Percentiles rank a stretch among this genome's conserved stretches.
phyloP scores from a whole-genome alignment of 2,888 invertebrate species.

The Eumacrocentrus americanus region DNA sequence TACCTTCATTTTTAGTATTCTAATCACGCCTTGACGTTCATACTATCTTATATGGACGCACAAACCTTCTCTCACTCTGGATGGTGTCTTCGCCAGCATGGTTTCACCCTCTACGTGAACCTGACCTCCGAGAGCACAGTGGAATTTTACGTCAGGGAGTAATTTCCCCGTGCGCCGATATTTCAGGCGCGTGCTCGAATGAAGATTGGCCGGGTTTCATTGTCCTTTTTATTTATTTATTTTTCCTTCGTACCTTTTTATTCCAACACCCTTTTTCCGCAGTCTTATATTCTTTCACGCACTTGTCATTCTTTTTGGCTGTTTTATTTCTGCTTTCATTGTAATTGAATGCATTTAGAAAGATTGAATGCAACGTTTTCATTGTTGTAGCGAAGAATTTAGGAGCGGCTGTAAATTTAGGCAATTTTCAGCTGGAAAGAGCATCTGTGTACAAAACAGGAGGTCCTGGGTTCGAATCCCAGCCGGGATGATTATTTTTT shows the following conservation, averaged over 20 bases:
- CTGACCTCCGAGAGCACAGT: conserved; percentile 37
- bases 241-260: conserved; percentile 19
- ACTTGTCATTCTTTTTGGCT: background rate
- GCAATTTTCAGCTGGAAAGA: no score
- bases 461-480: no score
- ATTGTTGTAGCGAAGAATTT: no score
- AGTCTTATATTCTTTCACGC: conserved; percentile 14
- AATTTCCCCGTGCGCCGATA: conserved; percentile 57
- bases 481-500: no score
- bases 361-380: no score
- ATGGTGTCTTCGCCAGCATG: conserved; percentile 8
- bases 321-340: no score
- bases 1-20: conserved; percentile 11
- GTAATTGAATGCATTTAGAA: no score
- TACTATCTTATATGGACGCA: conserved; percentile 12
- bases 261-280: conserved; percentile 29
- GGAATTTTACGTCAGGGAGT: conserved; percentile 56
- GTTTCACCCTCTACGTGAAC: conserved; percentile 34
- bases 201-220: conserved; percentile 51
- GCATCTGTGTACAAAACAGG: no score
- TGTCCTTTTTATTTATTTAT: conserved; percentile 24
- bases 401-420: no score
- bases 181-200: conserved; percentile 56
- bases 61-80: background rate
- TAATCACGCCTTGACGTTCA: conserved; percentile 18